These are phyloP conservation scores for Serranus cabrilla DNA, from an alignment of 2,797 vertebrate species.

Conservation along the genomic window DNA sequence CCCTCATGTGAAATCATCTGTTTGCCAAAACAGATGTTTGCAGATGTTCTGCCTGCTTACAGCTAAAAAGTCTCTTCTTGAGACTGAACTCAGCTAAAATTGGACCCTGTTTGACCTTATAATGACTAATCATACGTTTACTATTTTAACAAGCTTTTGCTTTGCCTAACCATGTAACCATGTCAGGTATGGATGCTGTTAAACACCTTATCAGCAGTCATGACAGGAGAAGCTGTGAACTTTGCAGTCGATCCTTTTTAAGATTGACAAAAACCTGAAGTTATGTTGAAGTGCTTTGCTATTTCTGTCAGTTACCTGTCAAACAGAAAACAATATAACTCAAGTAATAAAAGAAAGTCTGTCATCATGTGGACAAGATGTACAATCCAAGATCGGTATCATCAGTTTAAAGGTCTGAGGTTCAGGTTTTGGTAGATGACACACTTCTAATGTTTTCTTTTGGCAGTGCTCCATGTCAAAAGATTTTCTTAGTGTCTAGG, in stretches of 20 bases:
- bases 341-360: background rate
- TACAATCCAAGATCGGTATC: background rate
- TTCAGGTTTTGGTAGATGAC: background rate
- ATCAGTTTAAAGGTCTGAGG: background rate
- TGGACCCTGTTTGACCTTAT: too few species aligned
- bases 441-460: background rate
- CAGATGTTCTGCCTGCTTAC: background rate
- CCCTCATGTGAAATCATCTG: background rate
- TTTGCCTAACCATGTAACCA: too few species aligned
- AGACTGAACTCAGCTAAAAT: too few species aligned
- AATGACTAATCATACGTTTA: too few species aligned
- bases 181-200: background rate
- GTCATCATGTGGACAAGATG: background rate
- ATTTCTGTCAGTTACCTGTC: background rate
- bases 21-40: background rate
- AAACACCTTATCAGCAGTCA: background rate
- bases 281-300: background rate
- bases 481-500: constrained; percentile 1
- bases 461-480: background rate
- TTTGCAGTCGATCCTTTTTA: background rate
- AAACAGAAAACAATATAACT: background rate
- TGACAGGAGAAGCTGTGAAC: background rate
- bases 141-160: too few species aligned
- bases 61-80: background rate
- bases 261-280: background rate